A percentile compares a stretch with the other conserved stretches of the same genome.
Evolutionary conservation across 2,888 invertebrate genomes (phyloP).

Genomic region (Tricholauxania praeusta): DNA sequence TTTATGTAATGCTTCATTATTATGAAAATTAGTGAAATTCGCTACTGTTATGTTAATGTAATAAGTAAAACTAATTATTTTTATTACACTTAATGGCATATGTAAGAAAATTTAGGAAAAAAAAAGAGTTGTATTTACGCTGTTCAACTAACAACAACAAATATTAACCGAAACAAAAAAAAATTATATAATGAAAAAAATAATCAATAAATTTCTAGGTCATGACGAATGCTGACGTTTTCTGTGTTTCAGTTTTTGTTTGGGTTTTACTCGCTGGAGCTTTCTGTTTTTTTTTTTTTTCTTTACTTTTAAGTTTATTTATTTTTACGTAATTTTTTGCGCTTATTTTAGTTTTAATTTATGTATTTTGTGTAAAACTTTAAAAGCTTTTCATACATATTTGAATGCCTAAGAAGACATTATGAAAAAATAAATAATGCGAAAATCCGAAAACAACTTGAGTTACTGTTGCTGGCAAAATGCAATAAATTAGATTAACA

Average conservation of each 20-base stretch:
- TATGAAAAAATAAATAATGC: too few species aligned
- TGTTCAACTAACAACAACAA: too few species aligned
- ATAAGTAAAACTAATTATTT: too few species aligned
- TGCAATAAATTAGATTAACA: too few species aligned
- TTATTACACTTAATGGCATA: too few species aligned
- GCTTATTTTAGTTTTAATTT: background rate
- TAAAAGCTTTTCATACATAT: background rate
- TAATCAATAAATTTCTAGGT: conserved; percentile 36
- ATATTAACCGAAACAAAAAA: background rate
- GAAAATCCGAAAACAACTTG: too few species aligned
- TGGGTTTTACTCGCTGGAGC: background rate
- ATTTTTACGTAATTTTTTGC: background rate
- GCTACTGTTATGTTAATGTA: too few species aligned
- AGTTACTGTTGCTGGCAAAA: too few species aligned
- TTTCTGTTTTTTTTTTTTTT: background rate
- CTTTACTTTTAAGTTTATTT: background rate
- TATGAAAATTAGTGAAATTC: too few species aligned
- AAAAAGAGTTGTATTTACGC: too few species aligned
- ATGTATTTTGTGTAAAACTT: background rate
- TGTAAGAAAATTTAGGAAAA: background rate
- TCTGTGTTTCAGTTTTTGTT: background rate
- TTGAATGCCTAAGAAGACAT: background rate
- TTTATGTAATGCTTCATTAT: too few species aligned
- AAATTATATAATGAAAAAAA: conserved; percentile 4
- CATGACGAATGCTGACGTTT: conserved; percentile 16